phyloP scores from a whole-genome alignment of 2,797 vertebrate species.

The Pangasius larnaudii region DNA sequence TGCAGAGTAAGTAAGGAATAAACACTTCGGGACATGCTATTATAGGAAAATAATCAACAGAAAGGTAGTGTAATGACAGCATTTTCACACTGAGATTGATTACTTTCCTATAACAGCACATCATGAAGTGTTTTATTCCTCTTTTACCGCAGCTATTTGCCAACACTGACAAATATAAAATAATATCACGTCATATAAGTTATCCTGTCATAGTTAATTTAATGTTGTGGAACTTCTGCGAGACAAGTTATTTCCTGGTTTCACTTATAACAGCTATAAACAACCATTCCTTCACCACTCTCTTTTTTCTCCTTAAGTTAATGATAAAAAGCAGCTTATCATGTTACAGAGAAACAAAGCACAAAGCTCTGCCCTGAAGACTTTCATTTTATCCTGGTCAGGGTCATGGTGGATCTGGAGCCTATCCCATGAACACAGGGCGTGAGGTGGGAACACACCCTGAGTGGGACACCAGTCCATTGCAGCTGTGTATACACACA shows the following conservation, averaged over 20 bases:
- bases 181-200: neutral
- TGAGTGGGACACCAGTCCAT: neutral
- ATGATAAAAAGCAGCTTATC: neutral
- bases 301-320: neutral
- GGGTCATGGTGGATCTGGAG: neutral
- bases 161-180: neutral
- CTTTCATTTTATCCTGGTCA: neutral
- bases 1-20: neutral
- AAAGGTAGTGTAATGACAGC: too few species aligned
- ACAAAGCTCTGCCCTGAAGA: neutral
- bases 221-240: neutral
- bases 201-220: neutral
- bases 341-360: neutral
- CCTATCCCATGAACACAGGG: too few species aligned
- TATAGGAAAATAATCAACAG: neutral
- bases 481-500: neutral
- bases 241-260: neutral
- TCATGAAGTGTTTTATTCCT: neutral
- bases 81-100: neutral
- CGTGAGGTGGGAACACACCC: too few species aligned
- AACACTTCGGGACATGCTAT: neutral
- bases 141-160: neutral
- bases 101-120: neutral
- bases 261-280: neutral
- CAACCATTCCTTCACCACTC: neutral